Evolutionary conservation across 2,888 invertebrate genomes (phyloP), one percentile per base, ranked within the genome.

Genomic region (Oscheius sp.): DNA sequence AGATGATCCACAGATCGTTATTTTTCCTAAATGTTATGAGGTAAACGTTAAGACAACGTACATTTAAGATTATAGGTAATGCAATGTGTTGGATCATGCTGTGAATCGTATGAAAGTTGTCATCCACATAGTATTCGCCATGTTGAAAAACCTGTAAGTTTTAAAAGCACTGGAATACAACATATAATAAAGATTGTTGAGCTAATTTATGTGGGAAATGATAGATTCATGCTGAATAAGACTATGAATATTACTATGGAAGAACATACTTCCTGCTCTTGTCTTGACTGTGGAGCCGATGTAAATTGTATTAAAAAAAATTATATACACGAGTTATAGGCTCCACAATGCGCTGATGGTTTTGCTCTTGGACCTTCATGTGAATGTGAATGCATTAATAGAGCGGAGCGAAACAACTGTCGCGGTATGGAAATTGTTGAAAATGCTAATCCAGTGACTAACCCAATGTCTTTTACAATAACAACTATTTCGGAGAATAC

Each of bases 61-160:
- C 8, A 47, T n/a, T 47, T 14, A 8, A 9, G 4, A 22, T 50
- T 72, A 20, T 36, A 77, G 73, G 74, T 78, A 8, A 73, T 72
- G 61, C 73, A 73, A 63, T 78, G 78, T 33, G 76, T 78, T 12
- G 78, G 78, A 54, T 73, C 74, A 17, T 78, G 78, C 51, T 78
- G 78, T 45, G 70, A 70, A 38, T 68, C 71, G 0, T 47, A 62
- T 14, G 73, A 75, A 28, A 70, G 57, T 6, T 78, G 78, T 44
- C 75, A 75, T 51, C 74, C 78, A 2, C 73, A 71, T 30, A 67
- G 70, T 8, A 64, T 74, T 6, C 67, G 71, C 22, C 50, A 70
- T n/a, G 72, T 76, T 2, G 64, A 70, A 20, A 73, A 71, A 49
- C 72, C 71, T 45, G 75, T 78, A 32, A 59, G 51, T 38, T 22